Conservation (phyloP, 92 coral and sea anemone species). For the Siderastrea radians region DNA sequence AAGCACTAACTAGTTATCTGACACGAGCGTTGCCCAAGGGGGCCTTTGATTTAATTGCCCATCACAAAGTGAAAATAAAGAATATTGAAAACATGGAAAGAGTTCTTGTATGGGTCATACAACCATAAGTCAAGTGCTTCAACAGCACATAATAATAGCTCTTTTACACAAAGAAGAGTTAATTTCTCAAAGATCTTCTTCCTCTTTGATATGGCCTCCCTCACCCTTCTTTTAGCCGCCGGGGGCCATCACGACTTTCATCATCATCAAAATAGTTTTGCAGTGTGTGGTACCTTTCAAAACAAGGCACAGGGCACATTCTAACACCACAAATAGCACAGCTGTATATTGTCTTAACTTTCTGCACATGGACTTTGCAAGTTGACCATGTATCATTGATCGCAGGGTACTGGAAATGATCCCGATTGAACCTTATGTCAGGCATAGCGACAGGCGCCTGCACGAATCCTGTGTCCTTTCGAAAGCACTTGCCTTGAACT, state of each 20-base stretch:
- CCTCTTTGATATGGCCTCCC: slow-evolving; percentile 45
- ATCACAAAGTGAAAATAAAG: slow-evolving; percentile 5
- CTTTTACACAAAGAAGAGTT: neutral
- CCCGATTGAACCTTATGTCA: slow-evolving; percentile 32
- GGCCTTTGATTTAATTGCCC: slow-evolving; percentile 21
- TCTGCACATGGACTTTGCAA: slow-evolving; percentile 55
- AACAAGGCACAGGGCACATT: slow-evolving; percentile 56
- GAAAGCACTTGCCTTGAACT: slow-evolving; percentile 45
- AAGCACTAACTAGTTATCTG: too few species aligned
- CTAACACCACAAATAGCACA: slow-evolving; percentile 59
- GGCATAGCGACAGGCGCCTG: slow-evolving; percentile 25
- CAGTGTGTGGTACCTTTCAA: slow-evolving; percentile 47
- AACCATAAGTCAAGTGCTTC: neutral
- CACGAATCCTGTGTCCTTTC: slow-evolving; percentile 11
- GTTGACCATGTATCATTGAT: slow-evolving; percentile 40
- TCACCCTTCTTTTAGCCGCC: slow-evolving; percentile 14
- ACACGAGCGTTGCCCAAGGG: too few species aligned
- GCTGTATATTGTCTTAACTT: slow-evolving; percentile 43
- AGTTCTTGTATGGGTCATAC: neutral
- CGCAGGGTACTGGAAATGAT: slow-evolving; percentile 46
- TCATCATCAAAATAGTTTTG: slow-evolving; percentile 37
- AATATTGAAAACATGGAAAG: slow-evolving; percentile 3
- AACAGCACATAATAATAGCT: neutral
- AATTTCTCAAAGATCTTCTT: slow-evolving; percentile 36
- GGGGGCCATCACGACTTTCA: slow-evolving; percentile 31